Evolutionary conservation across 2,888 invertebrate genomes (phyloP).

Genomic region (Zelleria hepariella): DNA sequence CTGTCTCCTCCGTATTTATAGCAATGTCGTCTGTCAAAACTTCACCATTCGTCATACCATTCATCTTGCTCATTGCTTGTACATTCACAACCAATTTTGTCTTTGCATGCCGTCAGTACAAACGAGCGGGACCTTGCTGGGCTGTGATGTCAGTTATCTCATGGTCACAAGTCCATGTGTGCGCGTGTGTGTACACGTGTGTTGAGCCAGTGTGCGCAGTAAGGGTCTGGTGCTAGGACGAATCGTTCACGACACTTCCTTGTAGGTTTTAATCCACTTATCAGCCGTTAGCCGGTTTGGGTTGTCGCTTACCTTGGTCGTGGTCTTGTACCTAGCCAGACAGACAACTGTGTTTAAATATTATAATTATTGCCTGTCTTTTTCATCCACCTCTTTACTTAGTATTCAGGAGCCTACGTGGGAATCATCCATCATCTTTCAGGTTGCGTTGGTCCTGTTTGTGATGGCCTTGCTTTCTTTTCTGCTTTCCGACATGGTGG

Average conservation of each 20-base stretch:
- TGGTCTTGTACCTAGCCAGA: conserved; percentile 5
- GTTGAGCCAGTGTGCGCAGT: conserved; percentile 3
- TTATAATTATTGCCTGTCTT: not conserved
- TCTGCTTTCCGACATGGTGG: no score
- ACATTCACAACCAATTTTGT: not conserved
- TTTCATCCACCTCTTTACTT: not conserved
- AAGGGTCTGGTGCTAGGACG: conserved; percentile 55
- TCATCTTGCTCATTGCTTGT: not conserved
- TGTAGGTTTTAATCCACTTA: conserved; percentile 40
- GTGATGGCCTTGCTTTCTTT: no score
- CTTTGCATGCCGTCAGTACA: conserved; percentile 39
- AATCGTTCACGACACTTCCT: conserved; percentile 60
- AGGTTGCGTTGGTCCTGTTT: no score
- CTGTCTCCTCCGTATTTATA: no score
- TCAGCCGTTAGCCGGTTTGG: conserved; percentile 42
- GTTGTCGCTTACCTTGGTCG: conserved; percentile 41
- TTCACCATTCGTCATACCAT: not conserved
- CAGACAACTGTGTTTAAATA: not conserved
- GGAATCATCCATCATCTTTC: no score
- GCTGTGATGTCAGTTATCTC: conserved; percentile 66
- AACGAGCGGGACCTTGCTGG: conserved; percentile 53
- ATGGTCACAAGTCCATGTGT: conserved; percentile 40
- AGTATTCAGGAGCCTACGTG: not conserved
- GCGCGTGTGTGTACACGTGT: conserved; percentile 12
- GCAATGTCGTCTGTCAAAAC: not conserved